Evolutionary conservation across 92 coral and sea anemone species (phyloP), one percentile per base, ranked within the genome.

Genomic region (Pocillopora meandrina): DNA sequence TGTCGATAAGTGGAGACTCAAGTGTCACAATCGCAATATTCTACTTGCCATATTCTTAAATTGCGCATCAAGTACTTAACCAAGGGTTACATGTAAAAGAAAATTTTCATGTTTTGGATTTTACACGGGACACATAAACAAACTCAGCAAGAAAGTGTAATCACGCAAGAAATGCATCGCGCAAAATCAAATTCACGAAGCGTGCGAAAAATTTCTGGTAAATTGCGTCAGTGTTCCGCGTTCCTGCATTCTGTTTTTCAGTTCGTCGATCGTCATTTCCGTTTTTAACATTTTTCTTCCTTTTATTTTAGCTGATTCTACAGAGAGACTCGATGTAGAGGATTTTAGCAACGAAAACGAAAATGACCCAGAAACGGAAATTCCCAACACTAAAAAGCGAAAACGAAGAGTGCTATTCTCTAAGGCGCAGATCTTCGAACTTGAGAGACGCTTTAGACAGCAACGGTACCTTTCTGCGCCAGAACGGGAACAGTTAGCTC

Each of bases 371-470:
- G 76, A 84, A 56, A 66, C 68, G 60, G 82, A 76, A 66, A 76
- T 84, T 19, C 82, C 82, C 36, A 84, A 70, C 75, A 75, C 79
- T 2, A 87, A 91, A 76, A 96, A 94, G 83, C 88, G 95, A 84
- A 92, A 93, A 73, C 93, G 98, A 69, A 89, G 98, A 73, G 96
- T 96, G 26, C 77, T 96, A 59, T 96, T 96, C 79, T 85, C 96
- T 70, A 96, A 96, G 72, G 88, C 93, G 14, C 98, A 96, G 78
- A 94, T 93, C 23, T 93, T 88, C 47, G 98, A 94, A 77, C 84
- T 96, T 12, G 98, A 96, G 79, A 88, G 97, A 61, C 98, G 98
- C 60, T 96, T 96, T 82, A 93, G 98, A 23, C 98, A 96, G 66
- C 98, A 96, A 66, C 91, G 98, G 59, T 96, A 96, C 61, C 87